Conservation (phyloP, 1,140 invertebrate genomes). For the Araneus ventricosus region DNA sequence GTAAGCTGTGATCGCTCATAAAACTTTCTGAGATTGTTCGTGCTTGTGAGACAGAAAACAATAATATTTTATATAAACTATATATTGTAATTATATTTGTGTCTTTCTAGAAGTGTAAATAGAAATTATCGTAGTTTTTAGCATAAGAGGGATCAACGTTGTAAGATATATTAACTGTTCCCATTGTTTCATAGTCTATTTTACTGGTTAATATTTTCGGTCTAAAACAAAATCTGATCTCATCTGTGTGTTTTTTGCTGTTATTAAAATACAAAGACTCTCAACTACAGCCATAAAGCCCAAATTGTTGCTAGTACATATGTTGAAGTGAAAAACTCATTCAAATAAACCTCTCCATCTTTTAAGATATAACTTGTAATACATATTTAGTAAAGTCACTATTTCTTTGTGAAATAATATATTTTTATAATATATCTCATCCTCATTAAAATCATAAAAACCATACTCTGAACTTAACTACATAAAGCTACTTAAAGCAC, state of each 20-base stretch:
- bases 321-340: neutral
- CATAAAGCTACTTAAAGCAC: neutral
- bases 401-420: neutral
- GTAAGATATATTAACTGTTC: conserved; percentile 18
- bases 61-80: conserved; percentile 21
- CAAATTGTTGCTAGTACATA: neutral
- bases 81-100: conserved; percentile 8
- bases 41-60: neutral
- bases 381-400: neutral
- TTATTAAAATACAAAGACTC: neutral
- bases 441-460: too few relatives aligned
- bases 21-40: neutral
- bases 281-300: neutral
- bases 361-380: neutral
- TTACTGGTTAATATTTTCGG: neutral
- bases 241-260: neutral
- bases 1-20: neutral
- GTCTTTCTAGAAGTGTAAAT: conserved; percentile 14
- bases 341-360: neutral
- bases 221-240: neutral
- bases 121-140: neutral
- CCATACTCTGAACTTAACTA: too few relatives aligned
- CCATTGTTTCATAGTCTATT: conserved; percentile 13
- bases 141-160: neutral
- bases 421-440: conserved; percentile 1